phyloP scores from a whole-genome alignment of 2,113 vertebrate species.

The Dasyurus viverrinus region DNA sequence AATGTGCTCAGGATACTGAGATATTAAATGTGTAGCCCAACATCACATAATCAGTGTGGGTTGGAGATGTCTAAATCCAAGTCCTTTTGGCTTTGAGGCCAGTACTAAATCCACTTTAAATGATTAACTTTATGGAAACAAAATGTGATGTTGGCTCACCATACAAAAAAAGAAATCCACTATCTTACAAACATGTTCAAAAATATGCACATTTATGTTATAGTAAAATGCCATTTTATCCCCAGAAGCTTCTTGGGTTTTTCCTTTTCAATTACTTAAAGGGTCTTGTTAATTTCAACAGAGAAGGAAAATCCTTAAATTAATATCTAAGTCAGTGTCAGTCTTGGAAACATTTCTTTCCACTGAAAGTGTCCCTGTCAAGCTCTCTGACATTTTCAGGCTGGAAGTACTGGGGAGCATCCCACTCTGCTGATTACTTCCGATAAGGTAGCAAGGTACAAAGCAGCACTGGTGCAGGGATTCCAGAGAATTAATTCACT shows the following conservation, averaged over 20 bases:
- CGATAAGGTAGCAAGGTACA: not conserved
- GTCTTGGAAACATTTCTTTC: not conserved
- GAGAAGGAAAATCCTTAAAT: not conserved
- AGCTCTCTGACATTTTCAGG: not conserved
- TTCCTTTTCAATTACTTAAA: not conserved
- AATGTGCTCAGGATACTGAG: not conserved
- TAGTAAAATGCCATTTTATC: not conserved
- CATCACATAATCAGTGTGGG: not conserved
- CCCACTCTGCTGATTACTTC: not conserved
- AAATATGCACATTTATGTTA: not conserved
- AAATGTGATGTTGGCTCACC: not conserved
- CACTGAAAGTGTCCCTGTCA: not conserved
- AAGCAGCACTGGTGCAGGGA: not conserved
- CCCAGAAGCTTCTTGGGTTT: not conserved
- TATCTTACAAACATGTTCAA: not conserved
- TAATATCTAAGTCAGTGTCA: not conserved
- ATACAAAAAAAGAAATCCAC: not conserved
- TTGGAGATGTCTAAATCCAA: not conserved
- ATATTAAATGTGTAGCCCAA: not conserved
- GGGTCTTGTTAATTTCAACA: not conserved
- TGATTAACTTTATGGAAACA: not conserved
- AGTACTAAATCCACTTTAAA: not conserved
- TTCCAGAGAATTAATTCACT: not conserved
- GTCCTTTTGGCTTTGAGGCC: not conserved
- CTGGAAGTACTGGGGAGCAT: not conserved